phyloP scores from a whole-genome alignment of 2,113 vertebrate genomes.

The Lamprologus lemairii region DNA sequence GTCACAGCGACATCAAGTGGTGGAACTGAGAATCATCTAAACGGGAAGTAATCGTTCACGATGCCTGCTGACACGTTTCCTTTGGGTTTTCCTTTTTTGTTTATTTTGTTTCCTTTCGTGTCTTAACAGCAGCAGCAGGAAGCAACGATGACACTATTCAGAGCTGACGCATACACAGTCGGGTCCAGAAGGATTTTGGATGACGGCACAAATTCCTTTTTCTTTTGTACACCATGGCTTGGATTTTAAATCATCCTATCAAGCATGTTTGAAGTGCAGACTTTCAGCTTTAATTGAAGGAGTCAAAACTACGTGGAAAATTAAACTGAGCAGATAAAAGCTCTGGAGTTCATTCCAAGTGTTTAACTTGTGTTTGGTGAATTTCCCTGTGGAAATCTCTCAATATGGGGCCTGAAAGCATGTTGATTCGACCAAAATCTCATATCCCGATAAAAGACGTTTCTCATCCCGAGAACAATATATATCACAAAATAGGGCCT shows the following conservation, averaged over 20 bases:
- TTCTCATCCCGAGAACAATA: background rate
- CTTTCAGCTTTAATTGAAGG: background rate
- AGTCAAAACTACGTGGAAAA: background rate
- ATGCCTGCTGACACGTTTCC: background rate
- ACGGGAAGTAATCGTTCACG: background rate
- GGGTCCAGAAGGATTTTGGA: background rate
- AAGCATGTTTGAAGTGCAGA: background rate
- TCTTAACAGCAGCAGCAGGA: background rate
- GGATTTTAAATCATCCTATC: background rate
- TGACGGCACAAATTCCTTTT: background rate
- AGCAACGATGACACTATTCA: background rate
- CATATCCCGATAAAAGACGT: rapidly evolving
- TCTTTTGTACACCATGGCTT: background rate
- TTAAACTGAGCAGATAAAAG: background rate
- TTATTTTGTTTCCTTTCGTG: background rate
- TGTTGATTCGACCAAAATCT: background rate
- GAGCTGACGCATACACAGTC: background rate
- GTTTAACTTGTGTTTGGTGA: background rate
- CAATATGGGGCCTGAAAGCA: background rate
- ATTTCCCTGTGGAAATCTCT: background rate
- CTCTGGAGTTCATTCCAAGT: background rate
- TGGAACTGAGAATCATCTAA: background rate
- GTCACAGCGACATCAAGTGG: slow-evolving; percentile 14
- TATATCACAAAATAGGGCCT: background rate
- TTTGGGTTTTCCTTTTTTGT: background rate